A percentile compares a stretch with the other conserved stretches of the same genome.
Conservation (phyloP, 2,888 invertebrate species). For the Sipunculus nudus region DNA sequence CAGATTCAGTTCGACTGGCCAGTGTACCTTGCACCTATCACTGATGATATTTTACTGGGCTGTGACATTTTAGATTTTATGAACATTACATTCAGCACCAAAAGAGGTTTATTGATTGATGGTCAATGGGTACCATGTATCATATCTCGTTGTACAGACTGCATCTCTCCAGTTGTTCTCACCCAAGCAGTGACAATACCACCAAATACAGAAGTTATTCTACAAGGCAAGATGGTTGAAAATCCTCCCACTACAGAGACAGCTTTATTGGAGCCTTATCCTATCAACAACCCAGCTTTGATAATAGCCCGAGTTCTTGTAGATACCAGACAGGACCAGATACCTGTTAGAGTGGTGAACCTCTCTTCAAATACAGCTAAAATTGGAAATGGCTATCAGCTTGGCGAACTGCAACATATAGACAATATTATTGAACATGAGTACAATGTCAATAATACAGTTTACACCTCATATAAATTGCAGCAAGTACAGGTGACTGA, state of each 20-base stretch:
- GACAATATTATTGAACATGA: neutral
- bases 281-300: neutral
- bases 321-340: neutral
- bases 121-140: neutral
- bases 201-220: neutral
- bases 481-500: neutral
- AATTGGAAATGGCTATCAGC: neutral
- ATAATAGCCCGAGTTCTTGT: neutral
- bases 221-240: neutral
- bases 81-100: neutral
- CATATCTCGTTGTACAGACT: neutral
- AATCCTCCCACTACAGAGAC: neutral
- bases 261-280: neutral
- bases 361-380: neutral
- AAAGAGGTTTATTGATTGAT: neutral
- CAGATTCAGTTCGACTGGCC: too few species aligned
- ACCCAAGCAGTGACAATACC: neutral
- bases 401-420: neutral
- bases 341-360: slow-evolving; percentile 1
- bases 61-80: neutral
- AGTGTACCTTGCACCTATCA: too few species aligned
- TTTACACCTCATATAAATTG: neutral
- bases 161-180: neutral
- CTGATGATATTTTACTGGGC: neutral
- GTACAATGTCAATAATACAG: neutral